These are phyloP conservation scores for Gastracanthus pulcherrimus DNA, from an alignment of 2,888 invertebrate species.

Conservation along the genomic window DNA sequence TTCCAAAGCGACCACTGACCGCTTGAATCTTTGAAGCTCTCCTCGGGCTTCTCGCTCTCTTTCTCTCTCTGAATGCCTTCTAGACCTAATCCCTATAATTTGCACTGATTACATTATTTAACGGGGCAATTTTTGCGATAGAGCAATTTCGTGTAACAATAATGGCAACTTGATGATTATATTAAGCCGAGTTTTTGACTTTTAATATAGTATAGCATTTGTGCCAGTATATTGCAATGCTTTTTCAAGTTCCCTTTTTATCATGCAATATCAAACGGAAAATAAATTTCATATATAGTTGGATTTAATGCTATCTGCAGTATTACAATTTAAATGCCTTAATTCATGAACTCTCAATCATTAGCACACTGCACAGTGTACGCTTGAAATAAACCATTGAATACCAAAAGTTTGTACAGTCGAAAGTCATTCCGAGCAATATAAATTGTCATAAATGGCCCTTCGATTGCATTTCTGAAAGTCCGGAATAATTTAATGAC, in stretches of 20 bases:
- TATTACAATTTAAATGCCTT: too few relatives aligned
- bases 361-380: too few relatives aligned
- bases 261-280: too few relatives aligned
- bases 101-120: conserved; percentile 36
- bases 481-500: conserved; percentile 27
- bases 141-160: conserved; percentile 13
- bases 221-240: too few relatives aligned
- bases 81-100: conserved; percentile 51
- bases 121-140: conserved; percentile 35
- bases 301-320: too few relatives aligned
- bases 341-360: too few relatives aligned
- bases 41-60: conserved; percentile 1
- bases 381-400: neutral
- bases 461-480: conserved; percentile 6
- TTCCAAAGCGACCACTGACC: conserved; percentile 58
- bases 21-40: conserved; percentile 38
- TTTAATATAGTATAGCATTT: neutral
- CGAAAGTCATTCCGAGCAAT: neutral
- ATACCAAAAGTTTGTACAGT: neutral
- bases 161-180: conserved; percentile 20
- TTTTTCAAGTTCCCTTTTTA: too few relatives aligned
- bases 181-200: neutral
- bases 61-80: neutral
- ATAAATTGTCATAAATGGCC: conserved; percentile 7
- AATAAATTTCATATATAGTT: too few relatives aligned